Percentiles rank a stretch among this genome's conserved stretches.
Evolutionary conservation across 2,888 invertebrate genomes (phyloP).

Genomic region (Stramonita haemastoma): DNA sequence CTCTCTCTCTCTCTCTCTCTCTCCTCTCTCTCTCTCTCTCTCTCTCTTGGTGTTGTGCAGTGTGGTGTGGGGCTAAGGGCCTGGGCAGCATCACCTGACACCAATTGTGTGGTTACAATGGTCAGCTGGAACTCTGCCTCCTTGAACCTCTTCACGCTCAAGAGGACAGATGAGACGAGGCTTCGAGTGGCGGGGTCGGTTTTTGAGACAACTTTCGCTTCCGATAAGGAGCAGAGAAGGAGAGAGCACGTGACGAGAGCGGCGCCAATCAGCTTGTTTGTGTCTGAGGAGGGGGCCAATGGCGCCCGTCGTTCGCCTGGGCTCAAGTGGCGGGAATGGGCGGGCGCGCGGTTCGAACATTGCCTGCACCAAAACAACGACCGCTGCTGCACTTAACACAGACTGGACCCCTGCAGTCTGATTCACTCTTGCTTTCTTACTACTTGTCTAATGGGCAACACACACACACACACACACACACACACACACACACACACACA

Average conservation of each 20-base stretch:
- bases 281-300: neutral
- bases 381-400: neutral
- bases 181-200: neutral
- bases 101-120: slow-evolving; percentile 29
- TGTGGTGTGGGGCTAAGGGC: slow-evolving; percentile 1
- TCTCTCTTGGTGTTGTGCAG: neutral
- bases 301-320: slow-evolving; percentile 1
- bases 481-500: no score
- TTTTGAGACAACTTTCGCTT: slow-evolving; percentile 26
- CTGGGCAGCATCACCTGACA: slow-evolving; percentile 15
- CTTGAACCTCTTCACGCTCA: slow-evolving; percentile 4
- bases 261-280: slow-evolving; percentile 32
- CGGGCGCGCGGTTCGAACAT: slow-evolving; percentile 30
- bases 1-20: neutral
- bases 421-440: neutral
- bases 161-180: slow-evolving; percentile 32
- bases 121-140: slow-evolving; percentile 20
- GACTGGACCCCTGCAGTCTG: neutral
- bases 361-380: neutral
- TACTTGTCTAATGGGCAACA: neutral
- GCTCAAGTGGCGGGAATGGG: neutral
- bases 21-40: neutral
- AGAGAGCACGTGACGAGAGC: slow-evolving; percentile 25
- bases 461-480: neutral
- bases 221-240: slow-evolving; percentile 20